Conservation (phyloP, 1,140 invertebrate species). For the Meteorus sp. region DNA sequence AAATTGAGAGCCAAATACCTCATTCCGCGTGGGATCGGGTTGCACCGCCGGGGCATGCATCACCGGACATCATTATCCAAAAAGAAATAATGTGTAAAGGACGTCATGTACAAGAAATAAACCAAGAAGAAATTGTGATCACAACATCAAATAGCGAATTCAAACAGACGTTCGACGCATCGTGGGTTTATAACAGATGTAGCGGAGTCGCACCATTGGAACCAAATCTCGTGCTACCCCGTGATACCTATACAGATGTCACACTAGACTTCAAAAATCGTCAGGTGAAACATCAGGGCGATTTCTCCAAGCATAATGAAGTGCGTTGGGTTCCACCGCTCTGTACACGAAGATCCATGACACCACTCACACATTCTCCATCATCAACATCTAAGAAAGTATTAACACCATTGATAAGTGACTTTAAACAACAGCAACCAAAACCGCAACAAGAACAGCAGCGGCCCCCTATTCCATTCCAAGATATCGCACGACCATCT, state of each 20-base stretch:
- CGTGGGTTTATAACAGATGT: too few species aligned
- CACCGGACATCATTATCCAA: conserved; percentile 10
- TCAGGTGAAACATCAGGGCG: too few species aligned
- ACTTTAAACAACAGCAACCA: too few species aligned
- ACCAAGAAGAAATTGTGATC: conserved; percentile 42
- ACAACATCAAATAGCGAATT: conserved; percentile 44
- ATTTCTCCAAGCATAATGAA: too few species aligned
- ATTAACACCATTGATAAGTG: too few species aligned
- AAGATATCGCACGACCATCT: conserved; percentile 13
- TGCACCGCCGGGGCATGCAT: conserved; percentile 38
- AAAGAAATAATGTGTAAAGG: conserved; percentile 35
- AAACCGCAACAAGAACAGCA: too few species aligned
- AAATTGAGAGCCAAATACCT: conserved; percentile 49
- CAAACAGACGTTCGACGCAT: conserved; percentile 13
- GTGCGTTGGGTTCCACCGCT: too few species aligned
- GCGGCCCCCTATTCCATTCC: not conserved
- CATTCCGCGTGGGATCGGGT: conserved; percentile 56
- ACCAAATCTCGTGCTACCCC: not conserved
- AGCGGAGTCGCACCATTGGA: not conserved
- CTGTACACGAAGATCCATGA: too few species aligned
- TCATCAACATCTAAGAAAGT: too few species aligned
- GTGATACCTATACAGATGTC: too few species aligned
- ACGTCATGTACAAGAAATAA: conserved; percentile 44
- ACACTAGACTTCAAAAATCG: too few species aligned
- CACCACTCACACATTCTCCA: too few species aligned